Percentiles rank a stretch among this genome's conserved stretches.
These are phyloP conservation scores for Habroteleia sp. DNA, from an alignment of 2,888 invertebrate genomes.

Conservation along the genomic window DNA sequence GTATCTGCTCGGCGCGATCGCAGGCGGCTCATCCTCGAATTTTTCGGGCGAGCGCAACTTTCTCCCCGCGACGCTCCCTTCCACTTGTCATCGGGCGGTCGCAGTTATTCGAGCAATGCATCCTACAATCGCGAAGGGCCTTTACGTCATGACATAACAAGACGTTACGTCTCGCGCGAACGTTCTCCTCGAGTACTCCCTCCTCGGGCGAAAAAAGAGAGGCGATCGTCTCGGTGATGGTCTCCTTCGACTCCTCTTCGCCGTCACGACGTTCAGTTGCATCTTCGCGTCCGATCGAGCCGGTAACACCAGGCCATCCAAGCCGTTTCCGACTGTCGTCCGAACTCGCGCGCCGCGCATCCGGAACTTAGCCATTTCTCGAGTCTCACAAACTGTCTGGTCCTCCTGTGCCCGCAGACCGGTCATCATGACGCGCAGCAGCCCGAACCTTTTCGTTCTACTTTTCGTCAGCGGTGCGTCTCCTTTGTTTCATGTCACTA, in stretches of 20 bases:
- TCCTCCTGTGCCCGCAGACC: not conserved
- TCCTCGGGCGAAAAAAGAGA: conserved; percentile 59
- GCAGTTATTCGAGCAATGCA: conserved; percentile 63
- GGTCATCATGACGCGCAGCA: conserved; percentile 56
- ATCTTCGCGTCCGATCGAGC: conserved; percentile 74
- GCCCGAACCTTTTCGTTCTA: conserved; percentile 38
- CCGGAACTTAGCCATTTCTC: conserved; percentile 17
- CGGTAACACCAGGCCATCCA: conserved; percentile 65
- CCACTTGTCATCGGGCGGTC: conserved; percentile 45
- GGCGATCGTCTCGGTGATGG: conserved; percentile 60
- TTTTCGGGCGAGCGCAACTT: conserved; percentile 28
- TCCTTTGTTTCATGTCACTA: conserved; percentile 14
- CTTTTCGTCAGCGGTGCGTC: conserved; percentile 58
- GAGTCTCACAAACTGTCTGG: not conserved
- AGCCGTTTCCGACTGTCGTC: conserved; percentile 3
- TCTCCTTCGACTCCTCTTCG: conserved; percentile 70
- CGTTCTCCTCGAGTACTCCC: conserved; percentile 64
- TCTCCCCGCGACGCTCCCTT: conserved; percentile 50
- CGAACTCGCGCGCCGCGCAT: conserved; percentile 55
- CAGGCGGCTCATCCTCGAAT: conserved; percentile 8
- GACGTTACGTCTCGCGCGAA: conserved; percentile 65
- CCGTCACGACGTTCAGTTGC: conserved; percentile 76
- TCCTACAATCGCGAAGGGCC: conserved; percentile 60
- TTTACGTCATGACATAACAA: conserved; percentile 65
- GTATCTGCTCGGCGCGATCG: not conserved